phyloP scores from a whole-genome alignment of 2,113 vertebrate genomes.

The Haliaeetus leucogaster region DNA sequence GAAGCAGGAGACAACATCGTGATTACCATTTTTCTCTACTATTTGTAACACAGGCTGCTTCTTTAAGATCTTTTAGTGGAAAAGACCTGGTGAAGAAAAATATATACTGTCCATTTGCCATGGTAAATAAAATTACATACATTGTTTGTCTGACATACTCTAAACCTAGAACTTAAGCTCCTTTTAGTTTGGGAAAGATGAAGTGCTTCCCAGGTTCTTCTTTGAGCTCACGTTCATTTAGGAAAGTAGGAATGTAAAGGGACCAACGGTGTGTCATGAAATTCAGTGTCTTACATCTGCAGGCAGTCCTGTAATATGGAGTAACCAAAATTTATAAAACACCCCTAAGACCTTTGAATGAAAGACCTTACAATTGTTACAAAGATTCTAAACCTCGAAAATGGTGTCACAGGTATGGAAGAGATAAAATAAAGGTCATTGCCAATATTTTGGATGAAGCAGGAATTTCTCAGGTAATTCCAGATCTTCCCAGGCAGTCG shows the following conservation, averaged over 20 bases:
- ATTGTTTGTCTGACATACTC: not conserved
- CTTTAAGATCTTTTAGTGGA: constrained; percentile 17
- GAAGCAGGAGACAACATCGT: not conserved
- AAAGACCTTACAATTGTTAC: not conserved
- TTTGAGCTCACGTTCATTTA: not conserved
- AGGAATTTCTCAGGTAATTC: not conserved
- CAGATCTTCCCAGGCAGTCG: not conserved
- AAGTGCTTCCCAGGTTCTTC: not conserved
- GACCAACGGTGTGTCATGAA: not conserved
- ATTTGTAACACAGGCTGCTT: not conserved
- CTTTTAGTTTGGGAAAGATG: not conserved
- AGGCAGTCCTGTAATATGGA: not conserved
- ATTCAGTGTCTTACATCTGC: not conserved
- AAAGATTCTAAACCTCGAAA: not conserved
- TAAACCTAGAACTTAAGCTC: not conserved
- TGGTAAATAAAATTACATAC: not conserved
- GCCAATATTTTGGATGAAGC: not conserved
- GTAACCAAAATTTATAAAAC: not conserved
- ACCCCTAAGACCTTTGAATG: not conserved
- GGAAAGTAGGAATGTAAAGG: not conserved
- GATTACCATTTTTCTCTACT: constrained; percentile 39
- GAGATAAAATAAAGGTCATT: not conserved
- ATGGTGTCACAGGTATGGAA: not conserved
- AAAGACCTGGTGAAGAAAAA: not conserved
- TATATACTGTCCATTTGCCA: not conserved